Base-by-base conservation (phyloP, 2,888 invertebrate species). In the Tetranychus truncatus region DNA sequence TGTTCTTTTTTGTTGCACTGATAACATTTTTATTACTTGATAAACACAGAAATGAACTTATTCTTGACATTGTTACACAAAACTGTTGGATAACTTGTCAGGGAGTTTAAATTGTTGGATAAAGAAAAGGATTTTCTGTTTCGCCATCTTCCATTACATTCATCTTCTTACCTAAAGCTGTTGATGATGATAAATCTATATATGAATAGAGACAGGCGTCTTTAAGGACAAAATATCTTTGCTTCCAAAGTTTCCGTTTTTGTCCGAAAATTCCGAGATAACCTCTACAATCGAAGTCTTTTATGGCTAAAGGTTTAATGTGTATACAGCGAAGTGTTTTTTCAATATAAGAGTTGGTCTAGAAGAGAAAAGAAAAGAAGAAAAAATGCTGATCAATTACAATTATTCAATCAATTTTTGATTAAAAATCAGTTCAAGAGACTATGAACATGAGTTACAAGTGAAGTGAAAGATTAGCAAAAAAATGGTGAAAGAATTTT, bases 201-300 rank as follows among this genome's bases (percentile, higher is more conserved):
- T 93, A 95, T 84, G 95, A 93, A 84, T 93, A 95, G 44, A 95
- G 86, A 80, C 93, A 93, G 71, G 94, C 95, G 82, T 95, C 94
- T 83, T 95, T 95, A 72, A 95, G 86, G 65, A 96, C 91, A 85
- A 94, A 95, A 84, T 93, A 95, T 74, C 93, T 87, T 81, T 91
- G 88, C 77, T 90, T 90, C 94, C 95, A 95, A 24, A 91, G 89
- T 79, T 84, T 85, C 81, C 91, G 90, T 86, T 91, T 79, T 73
- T 82, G 81, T 65, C 84, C 84, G 78, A 94, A 86, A 84, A 94
- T 94, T 84, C 89, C 88, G 76, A 95, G 86, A 83, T 91, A 91
- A n/a, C 95, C 95, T 81, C 90, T 91, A 84, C 95, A 95, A 82
- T 95, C 95, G 0, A 94, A 91, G 77, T 89, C 86, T 20, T 88